These are phyloP conservation scores for Toxotes jaculatrix DNA, from an alignment of 2,113 vertebrate species.

Conservation along the genomic window DNA sequence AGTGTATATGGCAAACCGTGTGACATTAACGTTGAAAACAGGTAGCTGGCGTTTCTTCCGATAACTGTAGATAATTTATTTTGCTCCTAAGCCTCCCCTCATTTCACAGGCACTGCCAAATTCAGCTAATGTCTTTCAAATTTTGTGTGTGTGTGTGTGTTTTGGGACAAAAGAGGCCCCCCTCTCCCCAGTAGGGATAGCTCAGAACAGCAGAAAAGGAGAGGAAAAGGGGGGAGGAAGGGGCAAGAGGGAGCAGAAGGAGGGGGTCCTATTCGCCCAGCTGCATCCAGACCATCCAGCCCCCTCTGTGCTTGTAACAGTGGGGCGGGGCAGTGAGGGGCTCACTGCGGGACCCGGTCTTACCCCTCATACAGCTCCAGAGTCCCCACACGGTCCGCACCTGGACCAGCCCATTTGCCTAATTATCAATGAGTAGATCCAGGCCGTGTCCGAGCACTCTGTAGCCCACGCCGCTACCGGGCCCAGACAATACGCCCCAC, in stretches of 20 bases:
- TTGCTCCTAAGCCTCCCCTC: slow-evolving; percentile 22
- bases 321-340: slow-evolving; percentile 50
- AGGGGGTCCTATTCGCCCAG: slow-evolving; percentile 73
- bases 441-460: slow-evolving; percentile 73
- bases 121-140: slow-evolving; percentile 67
- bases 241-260: slow-evolving; percentile 52
- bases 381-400: slow-evolving; percentile 78
- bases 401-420: slow-evolving; percentile 84
- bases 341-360: slow-evolving; percentile 51
- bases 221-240: slow-evolving; percentile 48
- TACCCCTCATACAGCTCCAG: slow-evolving; percentile 32
- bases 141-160: slow-evolving; percentile 54
- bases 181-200: slow-evolving; percentile 73
- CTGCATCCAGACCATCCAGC: slow-evolving; percentile 73
- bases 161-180: slow-evolving; percentile 82
- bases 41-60: slow-evolving; percentile 11
- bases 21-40: slow-evolving; percentile 1
- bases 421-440: slow-evolving; percentile 80
- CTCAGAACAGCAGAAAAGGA: slow-evolving; percentile 70
- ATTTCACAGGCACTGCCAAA: slow-evolving; percentile 48
- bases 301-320: slow-evolving; percentile 57
- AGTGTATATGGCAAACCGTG: neutral
- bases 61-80: slow-evolving; percentile 49
- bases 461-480: slow-evolving; percentile 69
- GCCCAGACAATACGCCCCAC: slow-evolving; percentile 77